Conservation (phyloP, 2,113 vertebrate species). For the Scortum barcoo region DNA sequence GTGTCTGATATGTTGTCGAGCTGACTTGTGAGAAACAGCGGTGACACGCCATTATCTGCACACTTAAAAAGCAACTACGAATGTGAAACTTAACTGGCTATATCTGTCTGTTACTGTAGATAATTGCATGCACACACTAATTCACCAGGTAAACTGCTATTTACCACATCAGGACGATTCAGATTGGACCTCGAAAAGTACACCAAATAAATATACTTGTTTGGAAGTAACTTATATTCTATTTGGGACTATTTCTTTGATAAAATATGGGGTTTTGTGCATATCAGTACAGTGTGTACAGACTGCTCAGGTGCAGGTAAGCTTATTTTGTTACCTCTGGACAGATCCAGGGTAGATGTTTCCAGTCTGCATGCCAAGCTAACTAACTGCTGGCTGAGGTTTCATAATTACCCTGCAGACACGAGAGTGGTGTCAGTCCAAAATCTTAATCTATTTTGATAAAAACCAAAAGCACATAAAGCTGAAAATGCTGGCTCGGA, state of each 20-base stretch:
- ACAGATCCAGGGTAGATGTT: not conserved
- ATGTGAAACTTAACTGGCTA: not conserved
- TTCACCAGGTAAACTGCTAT: no score
- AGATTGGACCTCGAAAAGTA: not conserved
- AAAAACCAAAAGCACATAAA: not conserved
- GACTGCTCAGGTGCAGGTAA: not conserved
- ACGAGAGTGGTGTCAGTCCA: not conserved
- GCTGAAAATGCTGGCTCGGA: not conserved
- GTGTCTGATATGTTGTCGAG: conserved; percentile 1
- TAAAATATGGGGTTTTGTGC: not conserved
- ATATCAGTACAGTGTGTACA: not conserved
- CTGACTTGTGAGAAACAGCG: not conserved
- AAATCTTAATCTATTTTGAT: not conserved
- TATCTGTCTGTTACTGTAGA: not conserved
- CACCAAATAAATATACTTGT: no score
- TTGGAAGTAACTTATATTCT: no score
- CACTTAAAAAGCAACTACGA: not conserved
- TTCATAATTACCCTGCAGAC: not conserved
- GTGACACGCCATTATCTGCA: not conserved
- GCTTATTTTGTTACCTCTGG: not conserved
- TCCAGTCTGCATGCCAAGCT: not conserved
- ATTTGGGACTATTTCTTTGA: no score
- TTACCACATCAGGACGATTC: not conserved
- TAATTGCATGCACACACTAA: no score
- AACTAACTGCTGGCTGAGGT: not conserved